Evolutionary conservation across 2,888 invertebrate species (phyloP).

Genomic region (Drosophila crucigera): DNA sequence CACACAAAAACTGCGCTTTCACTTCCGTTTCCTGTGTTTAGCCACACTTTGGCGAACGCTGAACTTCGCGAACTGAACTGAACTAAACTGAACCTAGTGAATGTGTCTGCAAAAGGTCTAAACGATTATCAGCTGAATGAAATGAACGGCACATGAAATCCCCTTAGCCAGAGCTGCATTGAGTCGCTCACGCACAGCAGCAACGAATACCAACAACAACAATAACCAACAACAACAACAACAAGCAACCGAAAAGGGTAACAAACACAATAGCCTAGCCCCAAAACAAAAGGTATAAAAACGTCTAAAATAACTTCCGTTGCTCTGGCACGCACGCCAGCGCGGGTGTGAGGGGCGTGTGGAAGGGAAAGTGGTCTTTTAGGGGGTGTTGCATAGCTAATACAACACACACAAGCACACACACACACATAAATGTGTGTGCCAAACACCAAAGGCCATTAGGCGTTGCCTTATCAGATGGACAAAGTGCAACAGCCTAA

Average conservation of each 20-base stretch:
- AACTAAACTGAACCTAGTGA: conserved; percentile 40
- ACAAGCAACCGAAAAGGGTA: conserved; percentile 57
- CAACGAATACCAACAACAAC: conserved; percentile 18
- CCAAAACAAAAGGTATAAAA: conserved; percentile 73
- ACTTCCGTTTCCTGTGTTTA: conserved; percentile 76
- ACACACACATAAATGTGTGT: conserved; percentile 26
- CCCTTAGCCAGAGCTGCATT: conserved; percentile 42
- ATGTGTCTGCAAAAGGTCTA: conserved; percentile 72
- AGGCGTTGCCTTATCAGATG: conserved; percentile 70
- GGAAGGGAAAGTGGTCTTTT: not conserved
- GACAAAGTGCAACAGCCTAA: conserved; percentile 74
- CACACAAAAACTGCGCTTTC: conserved; percentile 76
- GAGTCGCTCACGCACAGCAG: conserved; percentile 46
- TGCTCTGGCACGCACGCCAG: conserved; percentile 59
- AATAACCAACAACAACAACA: conserved; percentile 4
- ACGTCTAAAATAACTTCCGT: conserved; percentile 78
- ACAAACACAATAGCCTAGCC: conserved; percentile 48
- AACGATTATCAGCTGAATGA: conserved; percentile 73
- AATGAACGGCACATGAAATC: conserved; percentile 70
- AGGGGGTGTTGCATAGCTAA: conserved; percentile 50
- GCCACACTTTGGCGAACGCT: conserved; percentile 66
- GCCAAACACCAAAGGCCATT: conserved; percentile 63
- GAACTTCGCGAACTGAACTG: conserved; percentile 35
- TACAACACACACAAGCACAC: conserved; percentile 41
- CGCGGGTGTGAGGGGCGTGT: not conserved